phyloP scores from a whole-genome alignment of 2,797 vertebrate genomes.

The Chelon auratus region DNA sequence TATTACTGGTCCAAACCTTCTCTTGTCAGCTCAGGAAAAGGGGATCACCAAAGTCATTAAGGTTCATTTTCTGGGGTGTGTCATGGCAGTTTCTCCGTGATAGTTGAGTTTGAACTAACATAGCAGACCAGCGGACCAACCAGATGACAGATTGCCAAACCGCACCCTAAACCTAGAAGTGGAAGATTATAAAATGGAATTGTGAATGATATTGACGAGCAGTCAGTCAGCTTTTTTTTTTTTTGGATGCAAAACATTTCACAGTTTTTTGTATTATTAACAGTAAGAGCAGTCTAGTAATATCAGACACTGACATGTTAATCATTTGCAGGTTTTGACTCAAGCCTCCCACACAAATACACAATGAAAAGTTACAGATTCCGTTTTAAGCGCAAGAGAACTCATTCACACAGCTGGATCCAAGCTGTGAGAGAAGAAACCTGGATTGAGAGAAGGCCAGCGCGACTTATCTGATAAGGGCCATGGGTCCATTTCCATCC shows the following conservation, averaged over 20 bases:
- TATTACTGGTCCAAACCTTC: too few species aligned
- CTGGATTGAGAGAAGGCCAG: neutral
- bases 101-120: too few species aligned
- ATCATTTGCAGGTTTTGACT: neutral
- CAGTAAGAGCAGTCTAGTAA: neutral
- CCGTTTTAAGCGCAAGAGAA: slow-evolving; percentile 9
- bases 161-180: slow-evolving; percentile 17
- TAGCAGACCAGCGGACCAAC: neutral
- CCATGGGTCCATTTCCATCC: slow-evolving; percentile 7
- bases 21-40: too few species aligned
- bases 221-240: neutral
- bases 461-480: slow-evolving; percentile 14
- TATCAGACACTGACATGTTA: neutral
- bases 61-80: too few species aligned
- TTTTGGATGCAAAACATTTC: neutral
- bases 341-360: neutral
- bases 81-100: too few species aligned
- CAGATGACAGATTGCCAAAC: slow-evolving; percentile 15
- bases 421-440: slow-evolving; percentile 6
- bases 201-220: neutral
- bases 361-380: neutral
- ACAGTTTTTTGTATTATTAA: neutral
- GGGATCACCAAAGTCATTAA: too few species aligned
- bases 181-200: slow-evolving; percentile 3
- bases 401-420: slow-evolving; percentile 25